Base-by-base conservation (phyloP, 1,140 invertebrate species). In the Hyposmocoma kahamanoa region DNA sequence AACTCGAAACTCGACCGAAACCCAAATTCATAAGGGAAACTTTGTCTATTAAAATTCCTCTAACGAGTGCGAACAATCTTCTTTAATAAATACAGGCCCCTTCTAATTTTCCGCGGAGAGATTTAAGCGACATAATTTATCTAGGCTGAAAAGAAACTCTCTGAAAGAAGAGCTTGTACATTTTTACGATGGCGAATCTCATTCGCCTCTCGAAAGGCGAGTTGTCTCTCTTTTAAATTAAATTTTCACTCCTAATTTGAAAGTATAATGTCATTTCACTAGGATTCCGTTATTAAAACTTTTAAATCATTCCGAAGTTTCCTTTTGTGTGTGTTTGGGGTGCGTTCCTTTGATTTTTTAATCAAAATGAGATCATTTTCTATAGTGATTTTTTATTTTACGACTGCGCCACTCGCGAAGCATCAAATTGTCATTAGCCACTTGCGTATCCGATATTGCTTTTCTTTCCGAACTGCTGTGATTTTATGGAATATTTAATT, bases 171-270 rank as follows among this genome's bases (percentile, higher is more conserved):
- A 74, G 62, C 75, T 75, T 80, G 77, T 80, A 79, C 77, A 81
- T 80, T 85, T 84, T 85, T 83, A 85, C 77, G 79, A 81, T 64
- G 70, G 59, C 55, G 67, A 71, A 78, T 80, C 76, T 70, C 77
- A 82, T 81, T 81, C 79, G 68, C 73, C 82, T 84, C 79, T 76
- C 68, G 62, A 69, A 62, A 74, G 72, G 60, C 77, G 76, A 83
- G 63, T 81, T 82, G 79, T 83, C 79, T 81, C 77, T 75, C 82
- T 84, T 86, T 86, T 84, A 86, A 87, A 87, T 87, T 87, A 87
- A 87, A 87, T 87, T 87, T 87, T 86, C 82, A 85, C 85, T 86
- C 84, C 81, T 81, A 87, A 87, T 87, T 87, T 87, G 85, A 87
- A 87, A 87, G 84, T 87, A 87, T 87, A 87, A 87, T 87, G 85